Conservation (phyloP, 2,888 invertebrate genomes). For the Adelognathus sp. region DNA sequence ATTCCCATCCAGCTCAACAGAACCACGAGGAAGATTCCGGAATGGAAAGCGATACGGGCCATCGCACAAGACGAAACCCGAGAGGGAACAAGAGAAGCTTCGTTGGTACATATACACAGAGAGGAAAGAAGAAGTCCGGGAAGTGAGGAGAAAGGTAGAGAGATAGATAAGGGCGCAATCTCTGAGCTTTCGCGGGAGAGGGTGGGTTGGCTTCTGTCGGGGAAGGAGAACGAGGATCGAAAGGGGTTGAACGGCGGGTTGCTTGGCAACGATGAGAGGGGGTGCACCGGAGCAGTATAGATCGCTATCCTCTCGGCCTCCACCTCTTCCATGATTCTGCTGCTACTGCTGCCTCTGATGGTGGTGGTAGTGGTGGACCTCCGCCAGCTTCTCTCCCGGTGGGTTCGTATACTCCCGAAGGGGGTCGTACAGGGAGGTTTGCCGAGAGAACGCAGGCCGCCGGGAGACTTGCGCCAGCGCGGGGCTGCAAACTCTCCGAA, state of each 20-base stretch:
- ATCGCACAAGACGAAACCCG: conserved; percentile 30
- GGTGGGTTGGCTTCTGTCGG: conserved; percentile 51
- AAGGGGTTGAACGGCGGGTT: conserved; percentile 73
- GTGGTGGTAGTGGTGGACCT: conserved; percentile 37
- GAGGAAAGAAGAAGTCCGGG: conserved; percentile 60
- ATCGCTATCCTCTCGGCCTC: conserved; percentile 73
- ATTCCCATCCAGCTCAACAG: conserved; percentile 1
- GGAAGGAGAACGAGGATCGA: conserved; percentile 59
- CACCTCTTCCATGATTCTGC: conserved; percentile 48
- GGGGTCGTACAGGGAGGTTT: conserved; percentile 44
- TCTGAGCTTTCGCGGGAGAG: conserved; percentile 67
- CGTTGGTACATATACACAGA: conserved; percentile 49
- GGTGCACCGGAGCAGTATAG: conserved; percentile 72
- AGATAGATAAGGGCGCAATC: conserved; percentile 77
- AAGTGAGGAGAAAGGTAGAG: conserved; percentile 65
- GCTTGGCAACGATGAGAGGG: conserved; percentile 76
- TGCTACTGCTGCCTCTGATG: conserved; percentile 32
- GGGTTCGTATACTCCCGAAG: conserved; percentile 21
- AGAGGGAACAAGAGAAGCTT: conserved; percentile 13
- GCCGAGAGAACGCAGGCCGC: conserved; percentile 36
- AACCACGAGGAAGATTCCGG: conserved; percentile 20
- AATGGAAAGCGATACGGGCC: conserved; percentile 28
- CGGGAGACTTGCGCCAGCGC: conserved; percentile 51
- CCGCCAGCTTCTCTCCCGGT: conserved; percentile 43
- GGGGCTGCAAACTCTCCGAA: conserved; percentile 46